phyloP scores from a whole-genome alignment of 2,797 vertebrate genomes.

The Centroberyx gerrardi region DNA sequence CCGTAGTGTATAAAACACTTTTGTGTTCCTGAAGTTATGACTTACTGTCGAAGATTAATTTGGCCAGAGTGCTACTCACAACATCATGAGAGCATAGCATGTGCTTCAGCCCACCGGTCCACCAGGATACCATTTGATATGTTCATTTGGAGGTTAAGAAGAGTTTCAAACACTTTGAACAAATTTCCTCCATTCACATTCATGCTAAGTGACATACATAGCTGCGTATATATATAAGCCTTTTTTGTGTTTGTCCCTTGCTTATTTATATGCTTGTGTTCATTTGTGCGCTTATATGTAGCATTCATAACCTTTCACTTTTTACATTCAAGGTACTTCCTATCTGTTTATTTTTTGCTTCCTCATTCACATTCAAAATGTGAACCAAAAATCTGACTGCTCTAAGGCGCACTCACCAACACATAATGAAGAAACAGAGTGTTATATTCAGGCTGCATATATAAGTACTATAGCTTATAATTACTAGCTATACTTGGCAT shows the following conservation, averaged over 20 bases:
- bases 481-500: background rate
- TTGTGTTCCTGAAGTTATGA: constrained; percentile 2
- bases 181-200: constrained; percentile 1
- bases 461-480: background rate
- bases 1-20: constrained; percentile 14
- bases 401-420: background rate
- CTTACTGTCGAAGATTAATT: constrained; percentile 3
- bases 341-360: too few relatives aligned
- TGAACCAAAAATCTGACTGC: background rate
- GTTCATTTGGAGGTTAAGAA: background rate
- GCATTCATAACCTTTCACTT: too few relatives aligned
- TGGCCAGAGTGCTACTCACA: background rate
- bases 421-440: background rate
- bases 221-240: too few relatives aligned
- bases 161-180: background rate
- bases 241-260: too few relatives aligned
- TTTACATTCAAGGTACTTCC: too few relatives aligned
- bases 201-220: background rate
- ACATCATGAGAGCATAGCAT: background rate
- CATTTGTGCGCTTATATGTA: too few relatives aligned
- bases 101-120: background rate
- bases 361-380: too few relatives aligned
- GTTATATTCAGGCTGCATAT: background rate
- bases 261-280: too few relatives aligned
- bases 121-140: background rate